These are phyloP conservation scores for Carcharodon carcharias DNA, from an alignment of 2,797 vertebrate species.

Conservation along the genomic window DNA sequence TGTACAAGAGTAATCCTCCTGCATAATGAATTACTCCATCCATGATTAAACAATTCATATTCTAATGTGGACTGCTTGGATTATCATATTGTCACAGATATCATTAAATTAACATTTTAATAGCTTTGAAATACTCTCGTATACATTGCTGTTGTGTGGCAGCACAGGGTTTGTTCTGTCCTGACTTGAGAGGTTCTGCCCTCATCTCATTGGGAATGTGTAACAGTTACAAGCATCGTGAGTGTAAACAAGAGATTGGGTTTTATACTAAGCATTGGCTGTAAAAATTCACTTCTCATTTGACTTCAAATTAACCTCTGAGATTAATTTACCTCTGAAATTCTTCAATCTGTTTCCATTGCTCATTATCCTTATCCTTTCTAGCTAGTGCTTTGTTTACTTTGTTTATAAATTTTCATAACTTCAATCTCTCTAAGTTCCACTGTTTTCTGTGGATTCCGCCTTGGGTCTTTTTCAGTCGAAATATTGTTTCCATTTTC, in stretches of 20 bases:
- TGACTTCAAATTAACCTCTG: not conserved
- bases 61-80: not conserved
- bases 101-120: constrained; percentile 23
- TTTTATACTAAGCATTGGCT: not conserved
- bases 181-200: not conserved
- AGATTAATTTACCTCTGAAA: too few species aligned
- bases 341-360: too few species aligned
- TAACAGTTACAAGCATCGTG: not conserved
- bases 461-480: too few species aligned
- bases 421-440: too few species aligned
- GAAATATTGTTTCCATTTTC: too few species aligned
- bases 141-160: not conserved
- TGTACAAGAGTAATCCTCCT: not conserved
- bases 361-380: too few species aligned
- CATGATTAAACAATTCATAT: constrained; percentile 29
- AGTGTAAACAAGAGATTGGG: not conserved
- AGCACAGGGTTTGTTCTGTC: not conserved
- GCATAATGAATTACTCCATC: not conserved
- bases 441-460: too few species aligned
- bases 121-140: not conserved
- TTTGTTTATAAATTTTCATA: too few species aligned
- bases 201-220: not conserved
- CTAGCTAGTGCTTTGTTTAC: too few species aligned
- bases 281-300: not conserved
- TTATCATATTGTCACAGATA: constrained; percentile 13